Evolutionary conservation across 2,888 invertebrate species (phyloP).

Genomic region (Dyspetes luteomarginatus): DNA sequence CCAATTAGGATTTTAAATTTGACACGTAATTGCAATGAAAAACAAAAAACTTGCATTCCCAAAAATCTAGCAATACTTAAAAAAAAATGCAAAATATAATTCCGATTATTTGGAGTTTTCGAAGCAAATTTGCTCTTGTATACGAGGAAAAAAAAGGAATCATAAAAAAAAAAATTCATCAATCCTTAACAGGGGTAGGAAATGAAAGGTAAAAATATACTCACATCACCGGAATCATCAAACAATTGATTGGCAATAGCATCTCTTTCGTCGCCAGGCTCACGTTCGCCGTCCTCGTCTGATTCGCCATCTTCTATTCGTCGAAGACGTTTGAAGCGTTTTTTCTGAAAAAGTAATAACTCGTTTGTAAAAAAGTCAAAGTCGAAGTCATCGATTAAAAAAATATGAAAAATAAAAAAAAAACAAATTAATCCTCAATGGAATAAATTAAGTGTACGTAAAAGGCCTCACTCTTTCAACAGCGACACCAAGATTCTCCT

Average conservation of each 20-base stretch:
- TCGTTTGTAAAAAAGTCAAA: too few species aligned
- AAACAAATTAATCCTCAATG: neutral
- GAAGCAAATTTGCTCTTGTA: neutral
- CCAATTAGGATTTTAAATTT: neutral
- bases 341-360: slow-evolving; percentile 88
- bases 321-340: slow-evolving; percentile 93
- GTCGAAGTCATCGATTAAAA: too few species aligned
- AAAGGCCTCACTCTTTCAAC: slow-evolving; percentile 89
- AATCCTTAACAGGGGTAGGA: neutral
- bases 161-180: neutral
- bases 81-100: neutral
- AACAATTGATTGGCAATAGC: slow-evolving; percentile 96
- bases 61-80: neutral
- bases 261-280: slow-evolving; percentile 91
- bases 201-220: slow-evolving; percentile 75
- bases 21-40: neutral
- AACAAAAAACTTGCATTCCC: too few species aligned
- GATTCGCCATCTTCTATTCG: slow-evolving; percentile 96
- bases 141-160: neutral
- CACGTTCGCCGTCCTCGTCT: slow-evolving; percentile 92
- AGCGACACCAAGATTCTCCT: slow-evolving; percentile 98
- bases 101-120: neutral
- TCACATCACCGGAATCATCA: slow-evolving; percentile 93
- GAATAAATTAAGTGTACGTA: neutral
- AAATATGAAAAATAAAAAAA: too few species aligned